These are phyloP conservation scores for Hyperoplus lanceolatus DNA, from an alignment of 2,797 vertebrate species.

Conservation along the genomic window DNA sequence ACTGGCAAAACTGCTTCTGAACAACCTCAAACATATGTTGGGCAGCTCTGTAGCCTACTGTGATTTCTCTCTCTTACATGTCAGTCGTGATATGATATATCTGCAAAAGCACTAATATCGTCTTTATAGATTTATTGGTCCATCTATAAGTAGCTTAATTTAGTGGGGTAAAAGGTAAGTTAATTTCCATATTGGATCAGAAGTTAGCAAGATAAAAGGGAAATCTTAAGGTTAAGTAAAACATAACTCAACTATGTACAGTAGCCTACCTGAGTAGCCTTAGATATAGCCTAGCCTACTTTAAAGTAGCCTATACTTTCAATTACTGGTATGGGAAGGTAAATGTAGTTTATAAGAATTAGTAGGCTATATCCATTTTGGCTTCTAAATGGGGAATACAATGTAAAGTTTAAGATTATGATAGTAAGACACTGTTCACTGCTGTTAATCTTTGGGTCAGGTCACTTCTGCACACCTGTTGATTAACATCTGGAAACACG, in stretches of 20 bases:
- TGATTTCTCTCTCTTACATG: too few relatives aligned
- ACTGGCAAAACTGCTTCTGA: not conserved
- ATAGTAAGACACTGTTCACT: not conserved
- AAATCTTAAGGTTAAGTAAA: not conserved
- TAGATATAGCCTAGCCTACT: not conserved
- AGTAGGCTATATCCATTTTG: too few relatives aligned
- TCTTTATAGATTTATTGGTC: not conserved
- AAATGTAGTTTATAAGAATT: too few relatives aligned
- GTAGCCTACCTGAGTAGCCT: not conserved
- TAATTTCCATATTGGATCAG: not conserved
- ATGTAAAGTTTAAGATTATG: not conserved
- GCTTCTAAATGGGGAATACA: not conserved
- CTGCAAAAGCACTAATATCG: not conserved
- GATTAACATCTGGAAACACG: constrained; percentile 59
- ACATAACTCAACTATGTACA: not conserved
- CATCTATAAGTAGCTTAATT: not conserved
- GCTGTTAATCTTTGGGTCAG: not conserved
- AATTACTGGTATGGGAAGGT: not conserved
- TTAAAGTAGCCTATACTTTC: not conserved
- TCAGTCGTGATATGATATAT: not conserved
- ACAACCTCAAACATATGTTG: not conserved
- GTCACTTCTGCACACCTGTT: constrained; percentile 57
- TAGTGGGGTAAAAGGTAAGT: not conserved
- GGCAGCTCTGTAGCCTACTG: not conserved
- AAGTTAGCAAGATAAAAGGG: not conserved